Conservation (phyloP, 2,888 invertebrate genomes). For the Tuta absoluta region DNA sequence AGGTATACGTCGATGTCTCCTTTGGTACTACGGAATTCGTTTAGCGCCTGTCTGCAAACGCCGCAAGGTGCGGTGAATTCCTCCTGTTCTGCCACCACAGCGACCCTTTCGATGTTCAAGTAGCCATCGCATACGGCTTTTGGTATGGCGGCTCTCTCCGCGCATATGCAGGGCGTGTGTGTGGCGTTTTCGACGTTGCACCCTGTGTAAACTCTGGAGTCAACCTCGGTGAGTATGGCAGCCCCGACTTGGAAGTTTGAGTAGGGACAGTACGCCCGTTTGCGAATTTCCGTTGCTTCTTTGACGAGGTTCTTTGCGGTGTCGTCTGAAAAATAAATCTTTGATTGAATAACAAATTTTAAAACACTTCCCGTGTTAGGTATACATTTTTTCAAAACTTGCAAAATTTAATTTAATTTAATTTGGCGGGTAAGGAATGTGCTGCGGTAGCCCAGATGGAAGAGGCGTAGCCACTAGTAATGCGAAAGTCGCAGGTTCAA, state of each 20-base stretch:
- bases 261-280: constrained; percentile 89
- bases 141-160: constrained; percentile 83
- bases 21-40: constrained; percentile 84
- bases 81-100: constrained; percentile 86
- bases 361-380: too few species aligned
- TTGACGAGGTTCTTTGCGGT: constrained; percentile 83
- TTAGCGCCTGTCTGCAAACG: constrained; percentile 90
- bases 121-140: constrained; percentile 93
- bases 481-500: too few species aligned
- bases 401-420: too few species aligned
- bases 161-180: constrained; percentile 77
- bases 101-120: constrained; percentile 85
- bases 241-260: constrained; percentile 95
- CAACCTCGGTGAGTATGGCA: constrained; percentile 84
- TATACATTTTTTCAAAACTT: too few species aligned
- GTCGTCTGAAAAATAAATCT: constrained; percentile 68
- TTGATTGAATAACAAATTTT: too few species aligned
- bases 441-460: too few species aligned
- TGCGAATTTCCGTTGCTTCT: constrained; percentile 82
- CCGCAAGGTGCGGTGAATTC: constrained; percentile 92
- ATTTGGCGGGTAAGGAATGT: too few species aligned
- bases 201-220: constrained; percentile 81
- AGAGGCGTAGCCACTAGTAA: too few species aligned
- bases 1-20: constrained; percentile 87
- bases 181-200: constrained; percentile 95